Evolutionary conservation across 2,113 vertebrate species (phyloP), one percentile per base, ranked within the genome.

Genomic region (Arothron firmamentum): DNA sequence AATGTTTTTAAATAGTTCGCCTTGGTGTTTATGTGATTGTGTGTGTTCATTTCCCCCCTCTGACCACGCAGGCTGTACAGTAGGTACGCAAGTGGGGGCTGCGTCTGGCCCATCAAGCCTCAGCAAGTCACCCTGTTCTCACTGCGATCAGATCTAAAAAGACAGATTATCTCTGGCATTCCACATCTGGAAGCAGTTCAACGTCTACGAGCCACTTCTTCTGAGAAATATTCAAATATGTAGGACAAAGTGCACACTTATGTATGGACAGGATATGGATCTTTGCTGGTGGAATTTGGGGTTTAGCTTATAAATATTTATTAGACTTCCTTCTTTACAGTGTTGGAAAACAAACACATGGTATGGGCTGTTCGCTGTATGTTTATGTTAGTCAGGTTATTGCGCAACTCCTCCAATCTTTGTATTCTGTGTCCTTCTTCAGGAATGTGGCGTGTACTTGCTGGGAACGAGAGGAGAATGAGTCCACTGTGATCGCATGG

Each of bases 141-240:
- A 61, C 11, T 52, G 67, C 75, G 47, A 49, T 49, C 15, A 9
- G 72, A 80, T 80, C 65, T 70, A 71, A 34, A 62, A 52, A 68
- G 52, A 67, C 66, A 75, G 73, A 88, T 86, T 71, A 88, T 80
- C 71, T 79, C 55, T 49, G 62, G 67, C 71, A 78, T 84, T 79
- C 67, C 71, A 78, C 86, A 86, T 85, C 79, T 87, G 86, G 83
- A 78, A 82, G 54, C 67, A 66, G 65, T 87, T 85, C 67, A 73
- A 56, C 25, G 10, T 41, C 6, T 43, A 49, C 45, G 59, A 75
- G 65, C 58, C 25, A 51, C 69, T 69, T 79, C 78, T 82, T 63
- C 62, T 67, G 60, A 79, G 67, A 82, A 85, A 77, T 80, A 75
- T 69, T 78, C 78, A 86, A 81, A 82, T 77, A 88, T 82, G 77